These are phyloP conservation scores for Drosophila bocqueti DNA, from an alignment of 1,140 invertebrate species.

Conservation along the genomic window DNA sequence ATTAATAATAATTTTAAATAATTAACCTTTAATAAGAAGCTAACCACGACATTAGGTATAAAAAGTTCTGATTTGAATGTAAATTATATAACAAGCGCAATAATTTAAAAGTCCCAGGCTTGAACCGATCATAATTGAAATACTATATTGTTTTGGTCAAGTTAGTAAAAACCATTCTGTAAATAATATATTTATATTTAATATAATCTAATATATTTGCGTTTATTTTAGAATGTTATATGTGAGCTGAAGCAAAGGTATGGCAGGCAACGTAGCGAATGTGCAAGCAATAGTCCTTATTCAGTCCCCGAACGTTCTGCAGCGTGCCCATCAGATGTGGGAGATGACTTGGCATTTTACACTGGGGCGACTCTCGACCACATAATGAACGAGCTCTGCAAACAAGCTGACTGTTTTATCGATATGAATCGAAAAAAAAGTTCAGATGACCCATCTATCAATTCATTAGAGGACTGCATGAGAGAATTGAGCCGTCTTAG, in stretches of 20 bases:
- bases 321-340: slow-evolving; percentile 26
- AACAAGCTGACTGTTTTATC: slow-evolving; percentile 60
- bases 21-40: too few relatives aligned
- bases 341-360: slow-evolving; percentile 67
- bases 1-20: too few relatives aligned
- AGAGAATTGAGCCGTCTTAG: slow-evolving; percentile 39
- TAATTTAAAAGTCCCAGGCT: too few relatives aligned
- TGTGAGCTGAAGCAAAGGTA: slow-evolving; percentile 60
- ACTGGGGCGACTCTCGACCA: slow-evolving; percentile 66
- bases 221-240: slow-evolving; percentile 44
- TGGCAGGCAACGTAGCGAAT: slow-evolving; percentile 39
- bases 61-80: too few relatives aligned
- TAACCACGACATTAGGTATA: too few relatives aligned
- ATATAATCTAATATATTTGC: not conserved
- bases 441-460: slow-evolving; percentile 31
- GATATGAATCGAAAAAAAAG: slow-evolving; percentile 39
- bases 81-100: too few relatives aligned
- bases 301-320: slow-evolving; percentile 26
- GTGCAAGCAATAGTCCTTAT: not conserved
- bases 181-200: too few relatives aligned
- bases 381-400: slow-evolving; percentile 62
- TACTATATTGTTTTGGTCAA: too few relatives aligned
- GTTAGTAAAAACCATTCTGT: too few relatives aligned
- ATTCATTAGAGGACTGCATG: slow-evolving; percentile 47
- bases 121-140: too few relatives aligned